Conservation (phyloP, 2,797 vertebrate species). For the Pseudochaenichthys georgianus region DNA sequence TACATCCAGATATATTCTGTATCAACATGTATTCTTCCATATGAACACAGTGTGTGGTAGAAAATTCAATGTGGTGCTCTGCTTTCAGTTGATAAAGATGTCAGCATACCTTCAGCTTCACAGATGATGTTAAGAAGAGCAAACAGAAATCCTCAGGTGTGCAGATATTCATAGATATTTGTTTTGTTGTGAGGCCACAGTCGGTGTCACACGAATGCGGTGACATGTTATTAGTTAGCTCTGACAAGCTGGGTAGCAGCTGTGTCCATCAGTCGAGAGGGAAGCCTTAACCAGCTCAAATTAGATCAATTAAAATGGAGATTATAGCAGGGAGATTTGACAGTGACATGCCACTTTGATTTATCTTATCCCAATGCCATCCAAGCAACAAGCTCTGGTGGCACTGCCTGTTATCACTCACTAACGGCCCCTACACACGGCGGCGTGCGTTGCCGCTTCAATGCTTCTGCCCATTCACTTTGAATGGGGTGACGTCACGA, state of each 20-base stretch:
- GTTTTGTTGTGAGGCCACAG: not conserved
- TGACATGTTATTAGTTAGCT: conserved; percentile 57
- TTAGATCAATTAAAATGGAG: conserved; percentile 58
- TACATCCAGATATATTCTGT: conserved; percentile 17
- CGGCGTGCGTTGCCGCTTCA: too few species aligned
- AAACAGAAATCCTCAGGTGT: not conserved
- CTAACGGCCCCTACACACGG: too few species aligned
- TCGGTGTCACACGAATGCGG: conserved; percentile 1
- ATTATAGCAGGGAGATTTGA: conserved; percentile 43
- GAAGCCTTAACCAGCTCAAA: conserved; percentile 48
- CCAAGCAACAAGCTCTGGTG: not conserved
- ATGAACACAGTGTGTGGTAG: conserved; percentile 17
- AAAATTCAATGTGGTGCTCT: not conserved
- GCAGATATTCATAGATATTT: not conserved
- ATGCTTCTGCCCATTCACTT: too few species aligned
- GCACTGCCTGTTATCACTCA: not conserved
- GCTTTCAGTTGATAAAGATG: conserved; percentile 1
- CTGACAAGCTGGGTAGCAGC: conserved; percentile 39
- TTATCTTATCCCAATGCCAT: conserved; percentile 38
- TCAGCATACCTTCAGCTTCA: conserved; percentile 7
- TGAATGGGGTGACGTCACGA: too few species aligned
- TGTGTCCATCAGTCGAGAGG: conserved; percentile 25
- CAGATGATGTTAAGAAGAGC: conserved; percentile 4
- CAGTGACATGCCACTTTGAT: conserved; percentile 43
- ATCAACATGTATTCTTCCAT: conserved; percentile 32